Evolutionary conservation across 2,888 invertebrate genomes (phyloP), one percentile per base, ranked within the genome.

Genomic region (Lathronympha strigana): DNA sequence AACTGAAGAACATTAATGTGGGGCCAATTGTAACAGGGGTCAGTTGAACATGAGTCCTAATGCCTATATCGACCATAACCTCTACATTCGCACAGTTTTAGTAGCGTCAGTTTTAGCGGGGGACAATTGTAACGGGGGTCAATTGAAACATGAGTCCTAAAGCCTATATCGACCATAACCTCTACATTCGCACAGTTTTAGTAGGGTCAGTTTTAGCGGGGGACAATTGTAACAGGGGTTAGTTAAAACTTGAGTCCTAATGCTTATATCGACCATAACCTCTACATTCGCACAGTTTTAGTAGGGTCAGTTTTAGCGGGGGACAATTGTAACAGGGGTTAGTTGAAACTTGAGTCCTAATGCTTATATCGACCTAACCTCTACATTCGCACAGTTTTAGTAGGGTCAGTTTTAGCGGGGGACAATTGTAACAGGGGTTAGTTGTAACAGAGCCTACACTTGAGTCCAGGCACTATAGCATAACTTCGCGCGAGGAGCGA

Each of bases 391-490:
- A 38, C n/a, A 11, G n/a, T 1, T 2, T 11, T n/a, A 4, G 36
- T 5, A 99, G 99, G 0, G 99, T 99, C 23, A 98, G 93, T 93
- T 11, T 3, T 0, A 33, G 2, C 1, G 5, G 33, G 33, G 36
- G 53, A 8, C 13, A 19, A 13, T 53, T 53, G 11, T 4, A 21
- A n/a, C 28, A 33, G 25, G 21, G 38, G 38, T 4, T 5, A 11
- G 8, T 23, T 25, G 11, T 31, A 53, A 64, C 81, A 31, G 77
- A 74, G 95, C 95, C 93, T 98, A 98, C 1, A 98, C 99, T 94
- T 98, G 97, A 54, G 97, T 96, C 71, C 98, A 94, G 54, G 96
- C 99, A 0, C 25, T 25, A 3, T n/a, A n/a, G n/a, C n/a, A n/a
- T n/a, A n/a, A n/a, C n/a, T n/a, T n/a, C n/a, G n/a, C n/a, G n/a